These are phyloP conservation scores for Petromus typicus DNA, from an alignment of 2,113 vertebrate species.

Conservation along the genomic window DNA sequence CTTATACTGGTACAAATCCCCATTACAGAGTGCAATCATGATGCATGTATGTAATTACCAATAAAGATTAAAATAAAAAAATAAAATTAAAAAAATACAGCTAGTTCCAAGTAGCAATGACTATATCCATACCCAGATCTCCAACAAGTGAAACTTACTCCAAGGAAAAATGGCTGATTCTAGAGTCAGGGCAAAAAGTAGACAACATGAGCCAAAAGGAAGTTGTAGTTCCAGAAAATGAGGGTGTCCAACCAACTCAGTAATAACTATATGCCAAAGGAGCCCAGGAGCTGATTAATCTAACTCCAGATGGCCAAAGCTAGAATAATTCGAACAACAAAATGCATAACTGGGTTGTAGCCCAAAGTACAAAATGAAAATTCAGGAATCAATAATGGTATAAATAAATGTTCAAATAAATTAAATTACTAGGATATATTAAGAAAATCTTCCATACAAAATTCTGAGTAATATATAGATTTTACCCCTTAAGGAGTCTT, in stretches of 20 bases:
- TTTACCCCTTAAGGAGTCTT: neutral
- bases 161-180: neutral
- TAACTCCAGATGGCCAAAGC: neutral
- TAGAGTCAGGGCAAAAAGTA: neutral
- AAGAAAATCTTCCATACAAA: neutral
- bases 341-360: neutral
- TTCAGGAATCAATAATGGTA: neutral
- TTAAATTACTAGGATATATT: neutral
- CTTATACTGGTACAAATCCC: no score
- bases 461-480: neutral
- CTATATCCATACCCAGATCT: neutral
- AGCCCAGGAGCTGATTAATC: neutral
- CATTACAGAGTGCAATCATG: no score
- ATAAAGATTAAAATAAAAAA: no score
- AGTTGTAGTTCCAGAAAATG: neutral
- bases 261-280: neutral
- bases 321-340: neutral
- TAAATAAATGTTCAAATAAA: neutral
- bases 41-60: no score
- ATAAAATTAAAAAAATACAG: slow-evolving; percentile 44
- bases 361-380: slow-evolving; percentile 6
- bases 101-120: neutral
- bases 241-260: neutral
- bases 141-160: neutral
- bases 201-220: neutral